These are phyloP conservation scores for Callaeas wilsoni DNA, from an alignment of 2,113 vertebrate species.

Conservation along the genomic window DNA sequence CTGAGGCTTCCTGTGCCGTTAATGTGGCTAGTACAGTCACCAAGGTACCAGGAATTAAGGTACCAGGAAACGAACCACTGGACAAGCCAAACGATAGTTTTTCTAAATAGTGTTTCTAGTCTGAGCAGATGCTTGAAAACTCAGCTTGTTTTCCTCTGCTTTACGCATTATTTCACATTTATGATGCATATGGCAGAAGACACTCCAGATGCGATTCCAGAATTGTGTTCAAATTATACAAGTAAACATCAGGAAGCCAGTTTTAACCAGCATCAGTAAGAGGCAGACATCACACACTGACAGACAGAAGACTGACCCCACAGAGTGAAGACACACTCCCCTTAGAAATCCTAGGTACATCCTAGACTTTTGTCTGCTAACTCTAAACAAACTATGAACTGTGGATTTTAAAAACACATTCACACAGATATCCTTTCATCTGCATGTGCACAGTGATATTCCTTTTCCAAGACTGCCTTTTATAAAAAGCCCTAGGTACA, in stretches of 20 bases:
- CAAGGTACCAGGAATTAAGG: background rate
- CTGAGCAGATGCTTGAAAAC: background rate
- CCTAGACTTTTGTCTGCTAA: background rate
- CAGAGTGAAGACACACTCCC: background rate
- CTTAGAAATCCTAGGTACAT: background rate
- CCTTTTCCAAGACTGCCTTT: background rate
- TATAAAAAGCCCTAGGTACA: background rate
- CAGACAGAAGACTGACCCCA: background rate
- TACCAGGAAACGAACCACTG: background rate
- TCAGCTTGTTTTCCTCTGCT: background rate
- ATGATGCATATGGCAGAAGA: background rate
- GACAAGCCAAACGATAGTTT: background rate
- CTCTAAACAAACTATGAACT: background rate
- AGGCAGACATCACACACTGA: background rate
- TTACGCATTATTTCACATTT: background rate
- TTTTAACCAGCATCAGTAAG: background rate
- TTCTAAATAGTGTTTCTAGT: background rate
- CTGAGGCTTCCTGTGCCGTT: background rate
- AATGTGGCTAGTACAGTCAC: background rate
- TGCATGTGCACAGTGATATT: background rate
- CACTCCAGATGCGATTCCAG: background rate
- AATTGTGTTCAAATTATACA: background rate
- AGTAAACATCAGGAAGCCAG: slow-evolving; percentile 32
- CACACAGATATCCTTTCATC: background rate
- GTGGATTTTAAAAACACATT: background rate